Conservation (phyloP, 2,797 vertebrate genomes). For the Protosalanx chinensis region DNA sequence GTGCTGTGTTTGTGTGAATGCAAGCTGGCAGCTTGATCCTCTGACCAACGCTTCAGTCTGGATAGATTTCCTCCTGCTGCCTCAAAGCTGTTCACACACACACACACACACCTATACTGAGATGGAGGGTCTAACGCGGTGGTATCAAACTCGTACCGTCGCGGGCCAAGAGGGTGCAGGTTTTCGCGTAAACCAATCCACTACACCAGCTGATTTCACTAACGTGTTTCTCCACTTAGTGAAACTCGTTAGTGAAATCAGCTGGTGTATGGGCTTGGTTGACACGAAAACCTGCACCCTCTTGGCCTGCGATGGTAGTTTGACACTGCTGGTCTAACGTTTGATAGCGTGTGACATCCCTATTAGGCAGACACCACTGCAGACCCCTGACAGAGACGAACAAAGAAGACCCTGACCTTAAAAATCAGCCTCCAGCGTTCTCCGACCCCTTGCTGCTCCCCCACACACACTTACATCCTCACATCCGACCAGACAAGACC, state of each 20-base stretch:
- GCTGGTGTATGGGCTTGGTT: too few species aligned
- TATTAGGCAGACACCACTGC: conserved; percentile 39
- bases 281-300: too few species aligned
- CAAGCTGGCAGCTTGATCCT: conserved; percentile 32
- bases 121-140: not conserved
- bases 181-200: too few species aligned
- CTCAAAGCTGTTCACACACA: not conserved
- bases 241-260: too few species aligned
- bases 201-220: too few species aligned
- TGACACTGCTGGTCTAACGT: conserved; percentile 9
- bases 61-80: conserved; percentile 19
- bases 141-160: too few species aligned
- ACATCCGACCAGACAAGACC: not conserved
- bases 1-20: conserved; percentile 6
- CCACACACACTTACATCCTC: not conserved
- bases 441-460: conserved; percentile 2
- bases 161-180: too few species aligned
- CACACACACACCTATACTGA: not conserved
- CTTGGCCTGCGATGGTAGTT: too few species aligned
- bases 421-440: conserved; percentile 35
- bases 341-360: conserved; percentile 31
- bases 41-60: conserved; percentile 23
- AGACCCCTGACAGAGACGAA: conserved; percentile 38
- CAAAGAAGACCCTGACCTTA: conserved; percentile 48
- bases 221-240: too few species aligned